Percentiles rank a stretch among this genome's conserved stretches.
These are phyloP conservation scores for Trinectes maculatus DNA, from an alignment of 2,113 vertebrate genomes.

Conservation along the genomic window DNA sequence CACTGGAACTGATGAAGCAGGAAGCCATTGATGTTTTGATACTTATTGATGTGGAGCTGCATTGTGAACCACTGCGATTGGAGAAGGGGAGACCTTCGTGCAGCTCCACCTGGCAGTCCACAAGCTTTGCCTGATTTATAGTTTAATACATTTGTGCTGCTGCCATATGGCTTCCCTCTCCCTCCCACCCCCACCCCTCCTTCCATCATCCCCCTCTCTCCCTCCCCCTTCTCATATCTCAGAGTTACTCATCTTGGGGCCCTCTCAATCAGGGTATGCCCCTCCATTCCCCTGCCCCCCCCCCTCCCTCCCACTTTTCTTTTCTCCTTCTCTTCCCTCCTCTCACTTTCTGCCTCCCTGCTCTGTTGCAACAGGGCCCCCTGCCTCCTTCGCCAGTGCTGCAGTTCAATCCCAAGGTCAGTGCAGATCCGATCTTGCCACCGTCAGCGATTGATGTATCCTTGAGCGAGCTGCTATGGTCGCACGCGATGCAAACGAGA, in stretches of 20 bases:
- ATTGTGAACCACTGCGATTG: constrained; percentile 27
- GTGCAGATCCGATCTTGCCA: constrained; percentile 84
- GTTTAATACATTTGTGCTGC: constrained; percentile 82
- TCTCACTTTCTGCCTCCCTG: constrained; percentile 18
- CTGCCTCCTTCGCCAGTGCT: constrained; percentile 44
- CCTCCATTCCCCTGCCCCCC: constrained; percentile 42
- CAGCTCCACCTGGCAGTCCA: constrained; percentile 70
- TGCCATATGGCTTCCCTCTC: constrained; percentile 76
- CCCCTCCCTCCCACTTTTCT: constrained; percentile 26
- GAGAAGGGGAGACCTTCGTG: constrained; percentile 57
- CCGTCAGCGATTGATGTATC: constrained; percentile 84
- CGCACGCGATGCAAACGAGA: constrained; percentile 60
- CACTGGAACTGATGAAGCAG: constrained; percentile 11
- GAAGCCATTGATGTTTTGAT: constrained; percentile 12
- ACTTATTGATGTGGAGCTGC: constrained; percentile 19
- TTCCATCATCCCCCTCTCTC: constrained; percentile 46
- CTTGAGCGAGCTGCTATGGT: constrained; percentile 59
- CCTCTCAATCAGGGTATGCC: constrained; percentile 70
- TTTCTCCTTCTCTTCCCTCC: constrained; percentile 21
- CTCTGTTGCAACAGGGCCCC: constrained; percentile 52
- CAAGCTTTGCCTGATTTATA: constrained; percentile 76
- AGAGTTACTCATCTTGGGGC: constrained; percentile 70
- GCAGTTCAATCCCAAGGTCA: constrained; percentile 86
- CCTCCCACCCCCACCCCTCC: constrained; percentile 27
- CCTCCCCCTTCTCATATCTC: constrained; percentile 63